These are phyloP conservation scores for Odocoileus hemionus DNA, from an alignment of 2,113 vertebrate genomes.

Conservation along the genomic window DNA sequence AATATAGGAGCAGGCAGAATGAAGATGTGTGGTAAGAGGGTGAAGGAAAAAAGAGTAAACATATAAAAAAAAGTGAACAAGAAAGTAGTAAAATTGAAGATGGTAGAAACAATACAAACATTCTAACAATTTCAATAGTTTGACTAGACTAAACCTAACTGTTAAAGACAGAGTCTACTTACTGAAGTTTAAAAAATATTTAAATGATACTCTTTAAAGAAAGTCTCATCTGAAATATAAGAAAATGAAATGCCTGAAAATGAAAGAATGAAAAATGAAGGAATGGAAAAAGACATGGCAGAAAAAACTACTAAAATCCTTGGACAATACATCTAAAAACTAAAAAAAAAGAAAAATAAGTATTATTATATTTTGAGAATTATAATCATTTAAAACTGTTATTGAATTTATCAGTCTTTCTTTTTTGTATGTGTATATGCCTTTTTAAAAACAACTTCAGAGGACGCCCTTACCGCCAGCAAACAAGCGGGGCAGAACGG, in stretches of 20 bases:
- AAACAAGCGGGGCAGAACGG: too few relatives aligned
- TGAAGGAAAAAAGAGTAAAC: not conserved
- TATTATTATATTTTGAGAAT: not conserved
- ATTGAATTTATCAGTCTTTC: not conserved
- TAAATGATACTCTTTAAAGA: not conserved
- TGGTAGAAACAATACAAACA: not conserved
- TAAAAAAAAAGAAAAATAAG: not conserved
- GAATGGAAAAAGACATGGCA: not conserved
- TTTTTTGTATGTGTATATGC: not conserved
- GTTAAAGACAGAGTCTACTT: not conserved
- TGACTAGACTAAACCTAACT: not conserved
- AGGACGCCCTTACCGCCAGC: too few relatives aligned
- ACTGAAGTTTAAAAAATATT: not conserved
- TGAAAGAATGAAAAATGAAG: not conserved
- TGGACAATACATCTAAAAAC: not conserved
- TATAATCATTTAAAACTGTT: not conserved
- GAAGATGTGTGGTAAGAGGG: not conserved
- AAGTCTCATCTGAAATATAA: not conserved
- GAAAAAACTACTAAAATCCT: not conserved
- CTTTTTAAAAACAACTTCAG: not conserved
- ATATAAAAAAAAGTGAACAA: not conserved
- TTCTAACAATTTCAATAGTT: not conserved
- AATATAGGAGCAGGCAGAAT: not conserved
- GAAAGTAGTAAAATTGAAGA: not conserved
- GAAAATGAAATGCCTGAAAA: not conserved